These are phyloP conservation scores for Hipparchia sbordonii DNA, from an alignment of 2,888 invertebrate species.

Conservation along the genomic window DNA sequence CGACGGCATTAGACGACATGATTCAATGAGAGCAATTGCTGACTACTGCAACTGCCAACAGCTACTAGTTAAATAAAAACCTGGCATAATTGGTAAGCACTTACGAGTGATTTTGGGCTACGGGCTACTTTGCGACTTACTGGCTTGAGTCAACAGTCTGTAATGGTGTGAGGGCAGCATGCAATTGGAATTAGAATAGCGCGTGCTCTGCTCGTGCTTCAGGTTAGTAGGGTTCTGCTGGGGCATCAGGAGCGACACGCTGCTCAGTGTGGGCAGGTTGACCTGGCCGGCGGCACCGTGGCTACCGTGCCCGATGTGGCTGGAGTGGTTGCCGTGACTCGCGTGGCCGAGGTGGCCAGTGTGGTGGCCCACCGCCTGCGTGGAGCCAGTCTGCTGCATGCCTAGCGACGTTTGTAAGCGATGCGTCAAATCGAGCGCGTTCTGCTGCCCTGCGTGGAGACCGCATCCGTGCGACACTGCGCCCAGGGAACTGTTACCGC, in stretches of 20 bases:
- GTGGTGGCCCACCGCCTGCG: constrained; percentile 61
- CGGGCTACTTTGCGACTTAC: constrained; percentile 58
- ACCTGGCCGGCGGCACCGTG: constrained; percentile 34
- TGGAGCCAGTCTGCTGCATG: constrained; percentile 57
- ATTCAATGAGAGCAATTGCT: too few species aligned
- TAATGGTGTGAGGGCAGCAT: constrained; percentile 68
- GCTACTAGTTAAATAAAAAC: too few species aligned
- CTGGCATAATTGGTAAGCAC: too few species aligned
- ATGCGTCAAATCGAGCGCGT: constrained; percentile 62
- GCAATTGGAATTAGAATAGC: constrained; percentile 65
- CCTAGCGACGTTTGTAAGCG: constrained; percentile 67
- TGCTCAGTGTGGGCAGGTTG: constrained; percentile 38
- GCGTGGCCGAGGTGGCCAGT: constrained; percentile 62
- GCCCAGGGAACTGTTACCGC: constrained; percentile 64
- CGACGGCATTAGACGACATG: too few species aligned
- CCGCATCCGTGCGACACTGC: constrained; percentile 60
- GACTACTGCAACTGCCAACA: too few species aligned
- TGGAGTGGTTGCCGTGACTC: constrained; percentile 43
- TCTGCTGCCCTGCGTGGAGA: constrained; percentile 64
- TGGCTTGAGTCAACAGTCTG: constrained; percentile 65
- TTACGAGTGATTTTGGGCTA: background rate
- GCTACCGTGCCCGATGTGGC: constrained; percentile 37
- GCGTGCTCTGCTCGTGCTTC: constrained; percentile 65
- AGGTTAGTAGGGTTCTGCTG: constrained; percentile 52
- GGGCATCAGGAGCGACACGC: constrained; percentile 41